Evolutionary conservation across 2,797 vertebrate species (phyloP).

Genomic region (Thaleichthys pacificus): DNA sequence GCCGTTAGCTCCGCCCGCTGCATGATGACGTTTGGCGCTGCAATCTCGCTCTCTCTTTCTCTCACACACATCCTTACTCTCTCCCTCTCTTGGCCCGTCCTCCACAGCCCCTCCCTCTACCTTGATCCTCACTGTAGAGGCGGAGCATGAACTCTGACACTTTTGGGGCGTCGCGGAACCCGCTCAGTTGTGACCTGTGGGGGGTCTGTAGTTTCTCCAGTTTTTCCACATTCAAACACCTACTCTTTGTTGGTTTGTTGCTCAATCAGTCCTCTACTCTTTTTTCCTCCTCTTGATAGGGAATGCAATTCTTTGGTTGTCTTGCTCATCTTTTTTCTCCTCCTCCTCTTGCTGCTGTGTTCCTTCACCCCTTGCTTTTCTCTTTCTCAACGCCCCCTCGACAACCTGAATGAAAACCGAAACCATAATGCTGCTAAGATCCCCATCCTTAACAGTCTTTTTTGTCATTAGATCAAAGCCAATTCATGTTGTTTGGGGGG

Average conservation of each 20-base stretch:
- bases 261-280: slow-evolving; percentile 70
- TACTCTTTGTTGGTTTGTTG: slow-evolving; percentile 38
- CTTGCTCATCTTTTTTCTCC: slow-evolving; percentile 48
- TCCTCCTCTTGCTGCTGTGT: slow-evolving; percentile 61
- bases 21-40: slow-evolving; percentile 80
- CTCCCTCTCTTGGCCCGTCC: slow-evolving; percentile 20
- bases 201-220: too few species aligned
- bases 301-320: slow-evolving; percentile 53
- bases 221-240: slow-evolving; percentile 15
- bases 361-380: slow-evolving; percentile 64
- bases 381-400: slow-evolving; percentile 62
- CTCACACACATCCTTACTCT: slow-evolving; percentile 69
- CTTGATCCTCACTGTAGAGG: slow-evolving; percentile 46
- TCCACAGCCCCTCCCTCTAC: background rate
- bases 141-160: too few species aligned
- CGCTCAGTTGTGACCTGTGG: too few species aligned
- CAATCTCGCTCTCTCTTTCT: slow-evolving; percentile 51
- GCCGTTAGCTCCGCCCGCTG: slow-evolving; percentile 74
- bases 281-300: slow-evolving; percentile 26
- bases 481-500: slow-evolving; percentile 43
- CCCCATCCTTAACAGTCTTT: slow-evolving; percentile 67
- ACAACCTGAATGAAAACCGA: slow-evolving; percentile 75
- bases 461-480: slow-evolving; percentile 47
- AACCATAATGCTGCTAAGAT: slow-evolving; percentile 77
- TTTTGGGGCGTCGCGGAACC: too few species aligned